phyloP scores from a whole-genome alignment of 2,113 vertebrate genomes.

The Polypterus bichir region DNA sequence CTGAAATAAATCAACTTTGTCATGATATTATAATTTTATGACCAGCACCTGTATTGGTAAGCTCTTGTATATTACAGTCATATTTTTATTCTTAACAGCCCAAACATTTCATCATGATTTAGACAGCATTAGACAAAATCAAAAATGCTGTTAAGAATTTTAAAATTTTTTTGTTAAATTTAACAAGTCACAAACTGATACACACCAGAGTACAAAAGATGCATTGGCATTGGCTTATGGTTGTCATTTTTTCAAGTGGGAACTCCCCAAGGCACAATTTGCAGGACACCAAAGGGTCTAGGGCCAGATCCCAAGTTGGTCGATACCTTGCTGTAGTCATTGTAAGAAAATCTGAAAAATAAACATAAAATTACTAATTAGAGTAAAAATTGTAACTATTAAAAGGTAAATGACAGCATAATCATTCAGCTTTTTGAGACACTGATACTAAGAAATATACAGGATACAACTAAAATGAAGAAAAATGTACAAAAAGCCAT shows the following conservation, averaged over 20 bases:
- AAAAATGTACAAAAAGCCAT: neutral
- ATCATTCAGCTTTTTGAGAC: neutral
- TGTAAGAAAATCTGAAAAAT: constrained; percentile 54
- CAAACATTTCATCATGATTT: too few species aligned
- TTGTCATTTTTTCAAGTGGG: constrained; percentile 94
- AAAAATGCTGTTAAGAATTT: too few species aligned
- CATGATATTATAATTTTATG: too few species aligned
- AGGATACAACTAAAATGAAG: neutral
- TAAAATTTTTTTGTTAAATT: too few species aligned
- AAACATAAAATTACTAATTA: constrained; percentile 8
- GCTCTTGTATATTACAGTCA: too few species aligned
- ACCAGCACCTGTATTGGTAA: too few species aligned
- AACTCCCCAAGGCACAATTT: constrained; percentile 97
- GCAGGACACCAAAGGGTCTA: constrained; percentile 90
- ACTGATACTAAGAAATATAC: neutral
- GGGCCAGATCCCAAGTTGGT: constrained; percentile 90
- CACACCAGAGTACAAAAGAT: constrained; percentile 96
- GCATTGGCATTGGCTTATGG: constrained; percentile 93
- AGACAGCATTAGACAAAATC: too few species aligned
- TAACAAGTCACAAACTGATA: constrained; percentile 9
- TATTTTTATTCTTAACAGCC: too few species aligned
- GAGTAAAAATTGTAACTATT: neutral
- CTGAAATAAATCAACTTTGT: too few species aligned
- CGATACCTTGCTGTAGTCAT: constrained; percentile 90
- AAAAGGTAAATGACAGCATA: neutral